phyloP scores from a whole-genome alignment of 2,888 invertebrate genomes.

The Fragum whitleyi region DNA sequence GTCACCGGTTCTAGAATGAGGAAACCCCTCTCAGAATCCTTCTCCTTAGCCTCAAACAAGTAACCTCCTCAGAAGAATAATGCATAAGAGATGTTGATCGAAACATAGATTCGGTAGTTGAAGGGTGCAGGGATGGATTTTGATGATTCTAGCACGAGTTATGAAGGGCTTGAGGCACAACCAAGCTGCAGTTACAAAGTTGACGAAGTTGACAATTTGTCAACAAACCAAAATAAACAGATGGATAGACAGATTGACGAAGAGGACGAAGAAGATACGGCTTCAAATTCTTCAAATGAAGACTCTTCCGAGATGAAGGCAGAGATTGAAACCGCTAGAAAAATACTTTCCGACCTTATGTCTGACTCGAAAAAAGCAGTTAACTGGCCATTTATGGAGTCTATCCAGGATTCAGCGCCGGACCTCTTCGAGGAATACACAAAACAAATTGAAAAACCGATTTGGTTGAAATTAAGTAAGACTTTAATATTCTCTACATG shows the following conservation, averaged over 20 bases:
- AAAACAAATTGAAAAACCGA: constrained; percentile 85
- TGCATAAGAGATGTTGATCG: background rate
- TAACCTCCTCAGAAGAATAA: constrained; percentile 30
- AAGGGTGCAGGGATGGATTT: background rate
- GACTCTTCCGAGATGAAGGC: constrained; percentile 63
- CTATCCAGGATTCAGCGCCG: constrained; percentile 83
- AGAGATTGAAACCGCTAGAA: constrained; percentile 82
- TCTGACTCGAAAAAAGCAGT: constrained; percentile 83
- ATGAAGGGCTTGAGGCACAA: background rate
- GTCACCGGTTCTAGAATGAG: constrained; percentile 56
- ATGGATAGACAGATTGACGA: constrained; percentile 55
- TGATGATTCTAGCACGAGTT: background rate
- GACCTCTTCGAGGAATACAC: constrained; percentile 85
- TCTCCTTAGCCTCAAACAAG: constrained; percentile 22
- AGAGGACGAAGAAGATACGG: constrained; percentile 50
- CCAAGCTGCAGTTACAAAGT: constrained; percentile 29
- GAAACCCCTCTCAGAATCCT: constrained; percentile 55
- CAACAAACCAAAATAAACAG: constrained; percentile 59
- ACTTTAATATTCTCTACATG: too few species aligned
- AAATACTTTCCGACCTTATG: constrained; percentile 85
- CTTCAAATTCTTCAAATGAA: constrained; percentile 24
- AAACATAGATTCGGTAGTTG: background rate
- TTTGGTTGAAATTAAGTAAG: constrained; percentile 86
- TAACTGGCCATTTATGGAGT: constrained; percentile 85
- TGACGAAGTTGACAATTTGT: constrained; percentile 65